phyloP scores from a whole-genome alignment of 2,113 vertebrate species.

The Heterotis niloticus region DNA sequence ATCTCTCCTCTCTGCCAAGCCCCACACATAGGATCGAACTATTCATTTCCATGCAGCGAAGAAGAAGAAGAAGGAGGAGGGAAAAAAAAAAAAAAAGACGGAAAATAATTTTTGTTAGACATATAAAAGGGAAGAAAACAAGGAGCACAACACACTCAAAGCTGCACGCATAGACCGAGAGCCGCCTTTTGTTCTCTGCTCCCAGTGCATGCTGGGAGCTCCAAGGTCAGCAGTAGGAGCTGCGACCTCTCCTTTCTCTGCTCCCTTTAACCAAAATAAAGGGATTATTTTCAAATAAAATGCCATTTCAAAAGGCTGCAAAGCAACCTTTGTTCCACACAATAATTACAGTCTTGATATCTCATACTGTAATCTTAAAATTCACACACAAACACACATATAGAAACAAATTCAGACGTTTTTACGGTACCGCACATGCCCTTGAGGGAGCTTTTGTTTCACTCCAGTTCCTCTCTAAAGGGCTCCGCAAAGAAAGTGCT shows the following conservation, averaged over 20 bases:
- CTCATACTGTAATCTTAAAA: not conserved
- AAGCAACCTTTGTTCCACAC: conserved; percentile 2
- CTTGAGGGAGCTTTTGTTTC: not conserved
- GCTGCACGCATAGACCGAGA: conserved; percentile 20
- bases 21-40: conserved; percentile 65
- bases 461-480: too few species aligned
- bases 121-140: conserved; percentile 21
- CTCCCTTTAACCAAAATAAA: conserved; percentile 7
- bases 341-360: conserved; percentile 5
- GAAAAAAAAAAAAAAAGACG: conserved; percentile 24
- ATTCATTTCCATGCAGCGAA: conserved; percentile 74
- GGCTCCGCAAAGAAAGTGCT: not conserved
- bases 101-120: conserved; percentile 11
- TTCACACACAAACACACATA: too few species aligned
- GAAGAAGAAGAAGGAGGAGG: too few species aligned
- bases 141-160: conserved; percentile 1
- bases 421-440: not conserved
- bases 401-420: not conserved
- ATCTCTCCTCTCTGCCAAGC: conserved; percentile 66
- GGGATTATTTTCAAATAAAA: not conserved
- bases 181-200: conserved; percentile 5
- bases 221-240: conserved; percentile 20
- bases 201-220: conserved; percentile 6
- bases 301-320: not conserved
- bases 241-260: not conserved